phyloP scores from a whole-genome alignment of 92 coral and sea anemone genomes.

The Blastomussa wellsi region DNA sequence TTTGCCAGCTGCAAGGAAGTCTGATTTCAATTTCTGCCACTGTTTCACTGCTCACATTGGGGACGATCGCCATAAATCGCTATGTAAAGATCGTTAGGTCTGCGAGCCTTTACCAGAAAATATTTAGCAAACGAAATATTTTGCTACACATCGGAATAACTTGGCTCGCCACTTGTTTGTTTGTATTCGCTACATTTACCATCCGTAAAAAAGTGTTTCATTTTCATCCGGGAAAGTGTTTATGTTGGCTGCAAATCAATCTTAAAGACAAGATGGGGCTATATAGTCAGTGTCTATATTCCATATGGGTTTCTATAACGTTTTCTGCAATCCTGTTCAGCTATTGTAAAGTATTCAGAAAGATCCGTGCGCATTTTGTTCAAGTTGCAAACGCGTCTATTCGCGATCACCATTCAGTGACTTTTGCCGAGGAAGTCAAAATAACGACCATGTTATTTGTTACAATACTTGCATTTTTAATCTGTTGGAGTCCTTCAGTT shows the following conservation, averaged over 20 bases:
- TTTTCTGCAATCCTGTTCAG: slow-evolving; percentile 11
- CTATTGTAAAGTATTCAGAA: slow-evolving; percentile 14
- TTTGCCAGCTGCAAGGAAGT: slow-evolving; percentile 28
- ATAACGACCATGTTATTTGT: slow-evolving; percentile 6
- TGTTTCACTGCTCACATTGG: slow-evolving; percentile 18
- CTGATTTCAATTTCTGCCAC: slow-evolving; percentile 1
- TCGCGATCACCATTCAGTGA: background rate
- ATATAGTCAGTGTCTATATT: background rate
- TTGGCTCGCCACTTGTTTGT: background rate
- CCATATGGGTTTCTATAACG: background rate
- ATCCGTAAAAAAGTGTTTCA: background rate
- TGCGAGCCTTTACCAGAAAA: slow-evolving; percentile 11
- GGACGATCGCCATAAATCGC: slow-evolving; percentile 24
- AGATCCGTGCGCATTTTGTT: slow-evolving; percentile 21
- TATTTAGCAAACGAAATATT: slow-evolving; percentile 12
- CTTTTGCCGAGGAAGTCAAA: slow-evolving; percentile 25
- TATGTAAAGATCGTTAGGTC: slow-evolving; percentile 18
- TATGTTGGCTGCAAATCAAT: slow-evolving; percentile 2
- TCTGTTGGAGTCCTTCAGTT: slow-evolving; percentile 15
- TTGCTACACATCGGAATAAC: slow-evolving; percentile 11
- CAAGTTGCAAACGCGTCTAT: slow-evolving; percentile 4
- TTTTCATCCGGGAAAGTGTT: slow-evolving; percentile 25
- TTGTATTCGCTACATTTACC: background rate
- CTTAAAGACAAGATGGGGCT: background rate
- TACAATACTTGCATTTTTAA: slow-evolving; percentile 9